Evolutionary conservation across 2,888 invertebrate species (phyloP).

Genomic region (Erebia aethiops): DNA sequence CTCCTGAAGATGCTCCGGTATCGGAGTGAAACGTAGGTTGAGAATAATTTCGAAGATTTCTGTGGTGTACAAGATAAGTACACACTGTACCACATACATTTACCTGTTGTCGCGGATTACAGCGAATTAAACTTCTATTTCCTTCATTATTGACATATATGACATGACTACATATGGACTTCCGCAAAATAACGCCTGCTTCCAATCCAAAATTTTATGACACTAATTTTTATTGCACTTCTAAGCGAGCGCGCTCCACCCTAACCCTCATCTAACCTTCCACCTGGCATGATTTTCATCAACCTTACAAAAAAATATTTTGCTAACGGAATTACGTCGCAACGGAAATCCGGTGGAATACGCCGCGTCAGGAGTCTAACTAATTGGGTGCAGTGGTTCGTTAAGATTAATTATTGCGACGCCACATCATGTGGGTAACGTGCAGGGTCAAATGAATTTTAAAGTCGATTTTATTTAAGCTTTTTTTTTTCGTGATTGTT

Average conservation of each 20-base stretch:
- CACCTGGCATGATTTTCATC: neutral
- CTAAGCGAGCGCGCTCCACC: neutral
- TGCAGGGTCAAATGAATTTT: neutral
- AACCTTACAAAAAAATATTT: neutral
- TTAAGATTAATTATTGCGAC: slow-evolving; percentile 11
- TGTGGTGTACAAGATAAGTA: no score
- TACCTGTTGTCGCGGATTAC: no score
- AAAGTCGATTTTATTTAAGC: neutral
- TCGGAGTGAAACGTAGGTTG: no score
- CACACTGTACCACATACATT: no score
- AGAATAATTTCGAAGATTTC: no score
- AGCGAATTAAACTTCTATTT: no score
- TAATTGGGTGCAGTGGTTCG: slow-evolving; percentile 10
- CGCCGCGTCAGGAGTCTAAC: neutral
- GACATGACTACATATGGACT: no score
- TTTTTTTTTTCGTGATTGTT: neutral
- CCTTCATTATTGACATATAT: no score
- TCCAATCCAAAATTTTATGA: no score
- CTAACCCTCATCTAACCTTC: neutral
- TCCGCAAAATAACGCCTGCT: no score
- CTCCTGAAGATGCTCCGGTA: no score
- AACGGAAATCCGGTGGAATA: neutral
- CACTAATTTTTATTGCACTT: neutral
- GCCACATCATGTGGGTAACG: neutral
- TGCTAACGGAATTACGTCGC: neutral